phyloP scores from a whole-genome alignment of 2,888 invertebrate genomes.

The Melieria omissa region DNA sequence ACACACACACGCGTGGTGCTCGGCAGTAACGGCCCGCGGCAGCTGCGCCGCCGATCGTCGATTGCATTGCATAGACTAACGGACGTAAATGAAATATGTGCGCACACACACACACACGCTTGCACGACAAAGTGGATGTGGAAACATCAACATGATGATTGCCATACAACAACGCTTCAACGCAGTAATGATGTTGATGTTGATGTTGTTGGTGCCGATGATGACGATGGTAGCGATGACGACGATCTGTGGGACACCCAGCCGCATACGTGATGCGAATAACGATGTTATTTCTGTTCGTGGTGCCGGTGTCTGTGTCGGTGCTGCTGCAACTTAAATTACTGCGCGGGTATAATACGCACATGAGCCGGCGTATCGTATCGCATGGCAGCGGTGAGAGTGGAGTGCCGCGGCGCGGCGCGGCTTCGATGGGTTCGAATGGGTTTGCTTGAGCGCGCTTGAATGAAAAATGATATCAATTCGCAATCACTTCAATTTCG shows the following conservation, averaged over 20 bases:
- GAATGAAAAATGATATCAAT: conserved; percentile 17
- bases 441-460: not conserved
- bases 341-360: too few species aligned
- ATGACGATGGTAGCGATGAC: not conserved
- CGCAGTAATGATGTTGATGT: not conserved
- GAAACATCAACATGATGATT: too few species aligned
- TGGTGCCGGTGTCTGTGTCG: not conserved
- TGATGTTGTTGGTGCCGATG: not conserved
- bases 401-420: too few species aligned
- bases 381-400: too few species aligned
- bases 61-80: conserved; percentile 1
- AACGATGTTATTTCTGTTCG: not conserved
- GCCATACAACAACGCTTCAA: too few species aligned
- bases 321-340: too few species aligned
- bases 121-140: not conserved
- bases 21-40: not conserved
- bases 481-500: too few species aligned
- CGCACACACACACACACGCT: not conserved
- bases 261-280: conserved; percentile 11
- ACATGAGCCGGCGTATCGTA: too few species aligned
- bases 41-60: not conserved
- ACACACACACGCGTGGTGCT: too few species aligned
- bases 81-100: not conserved
- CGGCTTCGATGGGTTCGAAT: too few species aligned
- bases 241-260: not conserved